Percentiles rank a stretch among this genome's conserved stretches.
phyloP scores from a whole-genome alignment of 2,113 vertebrate genomes.

The Dendropsophus ebraccatus region DNA sequence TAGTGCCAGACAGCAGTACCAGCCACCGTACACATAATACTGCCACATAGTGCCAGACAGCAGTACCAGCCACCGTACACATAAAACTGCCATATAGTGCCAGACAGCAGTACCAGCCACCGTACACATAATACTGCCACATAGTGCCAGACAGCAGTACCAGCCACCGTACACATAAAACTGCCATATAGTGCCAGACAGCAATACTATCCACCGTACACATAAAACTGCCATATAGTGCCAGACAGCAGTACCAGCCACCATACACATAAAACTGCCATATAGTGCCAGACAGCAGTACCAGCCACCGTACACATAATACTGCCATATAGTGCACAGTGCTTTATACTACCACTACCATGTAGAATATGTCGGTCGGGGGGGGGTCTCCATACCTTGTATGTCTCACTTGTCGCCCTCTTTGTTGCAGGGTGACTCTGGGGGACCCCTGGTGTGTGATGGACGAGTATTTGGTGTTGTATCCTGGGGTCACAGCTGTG shows the following conservation, averaged over 20 bases:
- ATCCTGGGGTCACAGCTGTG: constrained; percentile 81
- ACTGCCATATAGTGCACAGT: neutral
- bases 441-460: constrained; percentile 80
- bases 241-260: no score
- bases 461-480: constrained; percentile 79
- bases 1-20: no score
- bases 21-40: no score
- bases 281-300: neutral
- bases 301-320: neutral
- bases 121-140: neutral
- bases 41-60: no score
- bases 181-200: neutral
- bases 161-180: neutral
- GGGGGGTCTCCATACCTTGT: no score
- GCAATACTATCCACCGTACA: no score
- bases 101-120: neutral
- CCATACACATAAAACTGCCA: neutral
- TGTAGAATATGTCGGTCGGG: no score
- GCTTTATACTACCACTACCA: no score
- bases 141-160: neutral
- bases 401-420: neutral
- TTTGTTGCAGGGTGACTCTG: constrained; percentile 77
- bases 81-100: neutral
- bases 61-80: neutral
- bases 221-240: neutral